Percentiles rank a stretch among this genome's conserved stretches.
Evolutionary conservation across 2,113 vertebrate species (phyloP).

Genomic region (Phalacrocorax brasilianus): DNA sequence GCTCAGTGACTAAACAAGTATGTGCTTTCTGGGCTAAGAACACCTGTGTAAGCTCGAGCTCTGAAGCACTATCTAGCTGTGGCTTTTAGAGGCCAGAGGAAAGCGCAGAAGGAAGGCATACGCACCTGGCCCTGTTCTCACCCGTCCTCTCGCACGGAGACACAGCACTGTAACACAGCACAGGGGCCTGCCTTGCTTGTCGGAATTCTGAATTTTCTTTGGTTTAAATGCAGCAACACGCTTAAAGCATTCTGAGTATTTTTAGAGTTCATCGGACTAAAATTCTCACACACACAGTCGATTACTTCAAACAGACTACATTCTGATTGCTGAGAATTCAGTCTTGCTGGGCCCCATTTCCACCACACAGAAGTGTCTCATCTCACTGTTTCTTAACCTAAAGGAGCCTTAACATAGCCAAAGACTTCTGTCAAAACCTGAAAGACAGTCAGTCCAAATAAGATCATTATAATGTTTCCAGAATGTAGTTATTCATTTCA

Average conservation of each 20-base stretch:
- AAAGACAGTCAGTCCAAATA: background rate
- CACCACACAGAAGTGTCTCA: background rate
- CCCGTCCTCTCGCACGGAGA: fast-evolving
- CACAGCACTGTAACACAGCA: background rate
- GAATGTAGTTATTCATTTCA: background rate
- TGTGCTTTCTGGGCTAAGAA: background rate
- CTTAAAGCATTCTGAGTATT: background rate
- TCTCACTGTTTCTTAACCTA: background rate
- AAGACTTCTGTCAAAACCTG: background rate
- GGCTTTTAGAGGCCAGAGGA: background rate
- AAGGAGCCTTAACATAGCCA: background rate
- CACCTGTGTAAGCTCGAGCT: background rate
- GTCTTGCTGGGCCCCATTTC: background rate
- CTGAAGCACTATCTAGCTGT: background rate
- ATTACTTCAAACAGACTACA: background rate
- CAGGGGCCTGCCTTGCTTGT: background rate
- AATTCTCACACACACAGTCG: background rate
- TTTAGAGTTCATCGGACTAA: background rate
- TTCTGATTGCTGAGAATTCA: background rate
- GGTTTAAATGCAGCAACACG: background rate
- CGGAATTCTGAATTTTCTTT: background rate
- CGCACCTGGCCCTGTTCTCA: background rate
- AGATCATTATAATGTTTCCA: background rate
- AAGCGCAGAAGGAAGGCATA: background rate
- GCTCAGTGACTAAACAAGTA: background rate